Percentiles rank a stretch among this genome's conserved stretches.
Evolutionary conservation across 2,888 invertebrate genomes (phyloP).

Genomic region (Mechanitis messenoides): DNA sequence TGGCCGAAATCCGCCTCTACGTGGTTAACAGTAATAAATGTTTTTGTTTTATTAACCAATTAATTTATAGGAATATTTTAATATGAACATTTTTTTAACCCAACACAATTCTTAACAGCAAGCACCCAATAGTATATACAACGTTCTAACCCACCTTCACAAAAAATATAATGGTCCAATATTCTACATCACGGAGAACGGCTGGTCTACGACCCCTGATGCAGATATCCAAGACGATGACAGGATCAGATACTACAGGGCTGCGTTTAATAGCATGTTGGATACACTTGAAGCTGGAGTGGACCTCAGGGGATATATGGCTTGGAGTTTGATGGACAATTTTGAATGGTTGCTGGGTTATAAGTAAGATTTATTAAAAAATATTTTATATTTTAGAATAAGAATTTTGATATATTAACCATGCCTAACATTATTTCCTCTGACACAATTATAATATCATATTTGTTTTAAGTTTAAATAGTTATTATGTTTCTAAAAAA

Average conservation of each 20-base stretch:
- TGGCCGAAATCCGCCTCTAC: conserved; percentile 45
- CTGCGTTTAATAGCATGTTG: conserved; percentile 58
- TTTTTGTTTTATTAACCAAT: background rate
- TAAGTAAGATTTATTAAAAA: conserved; percentile 48
- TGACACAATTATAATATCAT: no score
- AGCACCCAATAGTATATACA: conserved; percentile 76
- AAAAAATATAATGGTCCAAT: conserved; percentile 67
- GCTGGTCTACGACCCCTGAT: conserved; percentile 58
- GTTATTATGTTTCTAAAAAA: no score
- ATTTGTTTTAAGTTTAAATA: no score
- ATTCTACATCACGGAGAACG: conserved; percentile 79
- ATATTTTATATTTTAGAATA: background rate
- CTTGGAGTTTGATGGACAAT: conserved; percentile 80
- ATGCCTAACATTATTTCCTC: no score
- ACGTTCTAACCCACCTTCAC: conserved; percentile 68
- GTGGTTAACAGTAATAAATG: conserved; percentile 48
- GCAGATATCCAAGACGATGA: conserved; percentile 58
- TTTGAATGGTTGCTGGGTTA: conserved; percentile 79
- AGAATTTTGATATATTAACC: no score
- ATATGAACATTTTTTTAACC: background rate
- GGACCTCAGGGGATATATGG: conserved; percentile 72
- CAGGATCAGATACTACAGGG: conserved; percentile 60
- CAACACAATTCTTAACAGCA: conserved; percentile 42
- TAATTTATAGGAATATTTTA: background rate
- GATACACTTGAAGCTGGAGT: conserved; percentile 64